Percentiles rank a stretch among this genome's conserved stretches.
phyloP scores from a whole-genome alignment of 2,797 vertebrate genomes.

The Hylomyscus alleni region DNA sequence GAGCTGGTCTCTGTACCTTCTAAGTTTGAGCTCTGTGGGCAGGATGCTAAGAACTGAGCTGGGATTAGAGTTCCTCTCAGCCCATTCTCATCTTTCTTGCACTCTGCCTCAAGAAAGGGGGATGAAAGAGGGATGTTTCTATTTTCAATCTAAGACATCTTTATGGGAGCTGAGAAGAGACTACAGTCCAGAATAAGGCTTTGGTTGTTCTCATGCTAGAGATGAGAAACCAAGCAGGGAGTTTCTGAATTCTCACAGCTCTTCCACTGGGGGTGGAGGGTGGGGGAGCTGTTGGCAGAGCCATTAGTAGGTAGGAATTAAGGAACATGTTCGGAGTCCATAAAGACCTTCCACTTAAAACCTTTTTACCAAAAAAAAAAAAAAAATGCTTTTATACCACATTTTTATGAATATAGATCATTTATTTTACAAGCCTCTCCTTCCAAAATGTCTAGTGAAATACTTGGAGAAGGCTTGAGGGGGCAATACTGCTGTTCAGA shows the following conservation, averaged over 20 bases:
- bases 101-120: background rate
- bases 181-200: background rate
- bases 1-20: background rate
- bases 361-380: background rate
- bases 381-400: background rate
- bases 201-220: background rate
- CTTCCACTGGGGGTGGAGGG: background rate
- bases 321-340: background rate
- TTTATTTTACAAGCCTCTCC: conserved; percentile 35
- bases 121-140: background rate
- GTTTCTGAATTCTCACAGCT: background rate
- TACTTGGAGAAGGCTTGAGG: background rate
- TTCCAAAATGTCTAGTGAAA: background rate
- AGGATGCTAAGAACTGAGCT: background rate
- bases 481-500: conserved; percentile 49
- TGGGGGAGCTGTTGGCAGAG: background rate
- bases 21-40: background rate
- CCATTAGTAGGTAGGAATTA: background rate
- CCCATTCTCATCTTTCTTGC: background rate
- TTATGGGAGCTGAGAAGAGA: background rate
- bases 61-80: background rate
- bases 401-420: conserved; percentile 48
- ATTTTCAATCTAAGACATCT: background rate
- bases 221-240: conserved; percentile 6
- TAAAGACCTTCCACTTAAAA: conserved; percentile 36